Evolutionary conservation across 1,140 invertebrate species (phyloP), one percentile per base, ranked within the genome.

Genomic region (Drosophila ananassae): DNA sequence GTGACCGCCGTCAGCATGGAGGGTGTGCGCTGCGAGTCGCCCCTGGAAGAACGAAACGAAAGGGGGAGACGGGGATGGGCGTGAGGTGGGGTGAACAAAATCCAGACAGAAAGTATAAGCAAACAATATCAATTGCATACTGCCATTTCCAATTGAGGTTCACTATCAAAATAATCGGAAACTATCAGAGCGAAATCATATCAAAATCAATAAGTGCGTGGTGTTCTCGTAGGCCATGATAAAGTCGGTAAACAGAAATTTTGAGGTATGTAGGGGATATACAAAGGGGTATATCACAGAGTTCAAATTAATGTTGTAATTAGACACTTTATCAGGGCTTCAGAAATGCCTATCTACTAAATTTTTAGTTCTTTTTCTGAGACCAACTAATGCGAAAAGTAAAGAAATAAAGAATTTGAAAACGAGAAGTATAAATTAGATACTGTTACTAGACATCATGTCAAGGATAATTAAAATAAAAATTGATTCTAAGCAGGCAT

Each of bases 1-100:
- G 90, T 91, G n/a, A 91, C 84, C 7, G 89, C 90, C 10, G 90
- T 91, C 44, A 90, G 41, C 84, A 91, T 89, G 8, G 90, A 91
- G 8, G 84, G 90, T 10, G 89, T 91, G 47, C 90, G 82, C 58
- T 91, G 90, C 3, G 90, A 91, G 55, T 91, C 89, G 28, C 84
- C 90, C 80, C 90, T 91, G 10, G 30, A 54, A 54, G 9, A 12
- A 37, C 30, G n/a, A 12, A 47, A 22, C 28, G 17, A 44, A 13
- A 25, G 12, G 25, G 53, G 30, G 28, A 62, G 37, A 28, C 32
- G 32, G 60, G 21, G 32, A 32, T 64, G 59, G 41, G 8, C n/a
- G 13, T 13, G 41, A 3, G 47, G 46, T 5, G 28, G 7, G 47
- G 47, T 28, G 25, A 64, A 67, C 60, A 41, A 44, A 68, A 74